These are phyloP conservation scores for Osmerus mordax DNA, from an alignment of 2,113 vertebrate genomes.

Conservation along the genomic window DNA sequence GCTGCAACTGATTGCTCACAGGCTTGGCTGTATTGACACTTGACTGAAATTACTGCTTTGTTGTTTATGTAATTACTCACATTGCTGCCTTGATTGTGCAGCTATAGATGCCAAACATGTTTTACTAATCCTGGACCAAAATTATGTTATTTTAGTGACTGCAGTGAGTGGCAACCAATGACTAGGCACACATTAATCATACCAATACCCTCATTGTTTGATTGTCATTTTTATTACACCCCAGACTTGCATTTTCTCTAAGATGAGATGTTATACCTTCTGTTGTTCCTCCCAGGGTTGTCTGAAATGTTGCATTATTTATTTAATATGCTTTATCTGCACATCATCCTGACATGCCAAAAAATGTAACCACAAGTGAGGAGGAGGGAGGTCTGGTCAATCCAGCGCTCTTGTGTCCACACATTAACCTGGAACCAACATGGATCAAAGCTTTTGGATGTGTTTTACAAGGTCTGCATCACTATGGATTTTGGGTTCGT, in stretches of 20 bases:
- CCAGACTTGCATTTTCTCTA: too few species aligned
- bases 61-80: neutral
- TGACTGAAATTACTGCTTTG: neutral
- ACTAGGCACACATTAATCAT: too few species aligned
- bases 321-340: neutral
- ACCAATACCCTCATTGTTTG: too few species aligned
- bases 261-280: neutral
- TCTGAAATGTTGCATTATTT: neutral
- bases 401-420: constrained; percentile 3
- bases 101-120: neutral
- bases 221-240: too few species aligned
- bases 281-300: neutral
- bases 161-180: too few species aligned
- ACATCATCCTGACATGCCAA: neutral
- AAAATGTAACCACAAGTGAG: constrained; percentile 1
- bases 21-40: neutral
- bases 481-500: constrained; percentile 8
- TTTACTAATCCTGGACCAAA: too few species aligned
- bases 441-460: constrained; percentile 15
- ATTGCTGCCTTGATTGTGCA: neutral
- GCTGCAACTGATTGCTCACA: neutral
- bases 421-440: neutral
- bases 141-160: too few species aligned
- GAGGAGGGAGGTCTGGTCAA: neutral
- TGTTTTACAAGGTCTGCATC: constrained; percentile 4